Evolutionary conservation across 2,797 vertebrate genomes (phyloP), one percentile per base, ranked within the genome.

Genomic region (Cygnus olor): DNA sequence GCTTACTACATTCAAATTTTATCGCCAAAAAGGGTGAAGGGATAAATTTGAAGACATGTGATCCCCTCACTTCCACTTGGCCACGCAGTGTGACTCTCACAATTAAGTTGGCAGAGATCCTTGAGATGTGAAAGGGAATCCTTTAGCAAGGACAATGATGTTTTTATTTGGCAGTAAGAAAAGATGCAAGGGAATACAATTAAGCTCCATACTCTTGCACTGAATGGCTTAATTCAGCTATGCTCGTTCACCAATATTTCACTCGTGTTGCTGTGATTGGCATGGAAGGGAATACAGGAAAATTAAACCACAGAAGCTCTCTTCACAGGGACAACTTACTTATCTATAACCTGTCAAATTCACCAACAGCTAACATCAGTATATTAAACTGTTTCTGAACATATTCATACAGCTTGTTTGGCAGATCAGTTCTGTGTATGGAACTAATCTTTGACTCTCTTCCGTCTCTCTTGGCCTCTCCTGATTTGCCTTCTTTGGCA

Each of bases 181-280:
- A 96, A 97, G 96, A 97, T 97, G 95, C 38, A 89, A 96, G 94
- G 78, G 92, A 97, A 96, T 91, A 97, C 90, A 98, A 97, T 97
- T 96, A 95, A 96, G 95, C 94, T 97, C 95, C 96, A 78, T 95
- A 87, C 87, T 94, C 95, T 90, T 40, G 71, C 93, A 90, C 96
- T 98, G 96, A 98, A 98, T 97, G 96, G 94, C 93, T 98, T 97
- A 96, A 98, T 98, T 98, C 97, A 98, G 84, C 77, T 90, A 51
- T 79, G 83, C 87, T 89, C 0, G 2, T 95, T 97, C 96, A 96
- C 90, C 60, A 53, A 89, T 94, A 96, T 97, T 97, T 97, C 95
- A 86, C 82, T 96, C 89, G 81, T 96, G 25, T 93, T 93, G 89
- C 89, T 93, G 81, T 97, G 96, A 98, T 96, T 97, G 97, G 95